Conservation (phyloP, 1,140 invertebrate species). For the Helicoverpa armigera region DNA sequence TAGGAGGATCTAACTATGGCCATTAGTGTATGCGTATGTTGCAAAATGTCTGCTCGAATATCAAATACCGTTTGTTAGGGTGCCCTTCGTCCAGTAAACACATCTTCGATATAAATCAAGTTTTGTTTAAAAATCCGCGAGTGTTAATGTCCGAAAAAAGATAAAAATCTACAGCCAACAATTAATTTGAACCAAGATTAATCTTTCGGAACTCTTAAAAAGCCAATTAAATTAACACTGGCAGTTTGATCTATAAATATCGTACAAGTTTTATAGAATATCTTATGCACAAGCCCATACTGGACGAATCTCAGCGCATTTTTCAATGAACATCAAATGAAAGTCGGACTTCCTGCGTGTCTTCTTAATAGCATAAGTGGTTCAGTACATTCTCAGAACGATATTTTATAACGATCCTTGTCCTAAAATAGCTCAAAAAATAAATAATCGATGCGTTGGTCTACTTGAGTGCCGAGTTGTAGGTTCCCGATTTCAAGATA, state of each 20-base stretch:
- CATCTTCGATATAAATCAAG: neutral
- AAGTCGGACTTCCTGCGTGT: constrained; percentile 38
- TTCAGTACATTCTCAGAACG: constrained; percentile 30
- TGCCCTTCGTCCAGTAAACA: neutral
- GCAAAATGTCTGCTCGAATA: too few relatives aligned
- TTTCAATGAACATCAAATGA: constrained; percentile 45
- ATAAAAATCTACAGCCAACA: constrained; percentile 7
- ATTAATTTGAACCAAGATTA: constrained; percentile 24
- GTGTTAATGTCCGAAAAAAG: neutral
- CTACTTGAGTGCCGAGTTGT: neutral
- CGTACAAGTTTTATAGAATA: constrained; percentile 32
- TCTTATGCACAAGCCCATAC: constrained; percentile 27
- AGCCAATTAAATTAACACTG: constrained; percentile 22
- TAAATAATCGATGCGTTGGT: constrained; percentile 27
- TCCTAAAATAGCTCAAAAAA: constrained; percentile 34
- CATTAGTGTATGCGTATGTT: too few relatives aligned
- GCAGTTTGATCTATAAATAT: constrained; percentile 37
- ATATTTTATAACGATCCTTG: constrained; percentile 36
- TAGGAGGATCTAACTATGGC: neutral
- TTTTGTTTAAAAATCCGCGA: constrained; percentile 1
- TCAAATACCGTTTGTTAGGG: neutral
- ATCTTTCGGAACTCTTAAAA: constrained; percentile 38
- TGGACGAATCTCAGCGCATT: constrained; percentile 32
- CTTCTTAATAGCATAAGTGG: constrained; percentile 33
- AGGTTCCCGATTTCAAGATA: neutral